Evolutionary conservation across 2,113 vertebrate genomes (phyloP), one percentile per base, ranked within the genome.

Genomic region (Ranitomeya imitator): DNA sequence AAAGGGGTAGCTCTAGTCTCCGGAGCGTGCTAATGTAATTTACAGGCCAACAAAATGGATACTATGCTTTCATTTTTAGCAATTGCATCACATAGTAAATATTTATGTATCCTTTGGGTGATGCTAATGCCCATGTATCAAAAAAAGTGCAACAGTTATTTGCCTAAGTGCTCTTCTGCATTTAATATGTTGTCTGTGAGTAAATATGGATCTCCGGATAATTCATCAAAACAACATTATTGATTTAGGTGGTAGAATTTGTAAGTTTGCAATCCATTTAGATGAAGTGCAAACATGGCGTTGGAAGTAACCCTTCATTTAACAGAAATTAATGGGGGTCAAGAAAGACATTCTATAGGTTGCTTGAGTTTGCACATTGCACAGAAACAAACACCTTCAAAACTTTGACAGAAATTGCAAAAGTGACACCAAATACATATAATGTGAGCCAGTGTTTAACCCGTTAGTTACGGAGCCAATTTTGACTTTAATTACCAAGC

Each of bases 41-140:
- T 88, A 88, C 79, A 88, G 73, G 67, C 55, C 83, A 88, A 77
- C 80, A 45, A 88, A 88, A 82, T 88, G 79, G 80, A 71, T 61
- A 76, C 37, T 83, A 74, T 77, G 69, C 86, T 83, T 88, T 88
- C 86, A 88, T 88, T 80, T 88, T 82, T 60, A 61, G 86, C 80
- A 83, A 83, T 83, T 71, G 74, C 79, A 61, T 88, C 37, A 73
- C 15, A 82, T 61, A 63, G 79, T 88, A 83, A 88, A 88, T 88
- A 88, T 88, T 88, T 88, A 88, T 77, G 69, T 16, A 83, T 88
- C 79, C 86, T 76, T 74, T 83, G 86, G 86, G 86, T 83, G 80
- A 73, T 83, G 21, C 69, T 81, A 83, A 88, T 88, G 79, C 79
- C 81, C 59, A 61, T 52, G 57, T 57, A 77, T 83, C 67, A 87